These are phyloP conservation scores for Arctopsyche grandis DNA, from an alignment of 1,140 invertebrate genomes.

Conservation along the genomic window DNA sequence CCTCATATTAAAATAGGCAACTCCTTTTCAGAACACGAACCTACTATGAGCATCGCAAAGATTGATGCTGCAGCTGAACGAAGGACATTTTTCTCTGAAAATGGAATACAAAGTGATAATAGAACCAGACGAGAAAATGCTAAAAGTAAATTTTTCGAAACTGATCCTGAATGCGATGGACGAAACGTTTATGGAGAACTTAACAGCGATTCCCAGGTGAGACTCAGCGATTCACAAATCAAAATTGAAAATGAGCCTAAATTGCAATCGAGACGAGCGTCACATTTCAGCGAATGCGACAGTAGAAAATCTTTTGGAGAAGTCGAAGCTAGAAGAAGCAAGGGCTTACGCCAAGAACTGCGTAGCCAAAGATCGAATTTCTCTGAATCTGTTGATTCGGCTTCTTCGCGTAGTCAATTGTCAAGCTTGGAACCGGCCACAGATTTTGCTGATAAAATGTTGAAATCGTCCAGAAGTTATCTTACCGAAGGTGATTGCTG, in stretches of 20 bases:
- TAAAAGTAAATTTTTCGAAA: slow-evolving; percentile 44
- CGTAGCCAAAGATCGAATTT: slow-evolving; percentile 47
- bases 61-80: slow-evolving; percentile 18
- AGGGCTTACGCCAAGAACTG: slow-evolving; percentile 42
- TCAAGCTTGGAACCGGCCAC: slow-evolving; percentile 39
- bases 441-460: slow-evolving; percentile 52
- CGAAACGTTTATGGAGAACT: slow-evolving; percentile 18
- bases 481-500: slow-evolving; percentile 48
- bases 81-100: slow-evolving; percentile 38
- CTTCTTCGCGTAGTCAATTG: slow-evolving; percentile 47
- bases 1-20: slow-evolving; percentile 17
- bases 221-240: slow-evolving; percentile 23
- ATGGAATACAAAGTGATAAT: slow-evolving; percentile 37
- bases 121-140: slow-evolving; percentile 27
- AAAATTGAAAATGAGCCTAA: slow-evolving; percentile 32
- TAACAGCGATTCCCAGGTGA: neutral
- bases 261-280: slow-evolving; percentile 32
- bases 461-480: slow-evolving; percentile 52
- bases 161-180: slow-evolving; percentile 33
- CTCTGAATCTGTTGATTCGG: slow-evolving; percentile 50
- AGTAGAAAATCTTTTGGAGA: slow-evolving; percentile 50
- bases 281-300: slow-evolving; percentile 46
- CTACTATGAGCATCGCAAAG: neutral
- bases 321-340: slow-evolving; percentile 35
- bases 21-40: slow-evolving; percentile 22